Evolutionary conservation across 2,888 invertebrate genomes (phyloP).

Genomic region (Archaeoteleia sp.): DNA sequence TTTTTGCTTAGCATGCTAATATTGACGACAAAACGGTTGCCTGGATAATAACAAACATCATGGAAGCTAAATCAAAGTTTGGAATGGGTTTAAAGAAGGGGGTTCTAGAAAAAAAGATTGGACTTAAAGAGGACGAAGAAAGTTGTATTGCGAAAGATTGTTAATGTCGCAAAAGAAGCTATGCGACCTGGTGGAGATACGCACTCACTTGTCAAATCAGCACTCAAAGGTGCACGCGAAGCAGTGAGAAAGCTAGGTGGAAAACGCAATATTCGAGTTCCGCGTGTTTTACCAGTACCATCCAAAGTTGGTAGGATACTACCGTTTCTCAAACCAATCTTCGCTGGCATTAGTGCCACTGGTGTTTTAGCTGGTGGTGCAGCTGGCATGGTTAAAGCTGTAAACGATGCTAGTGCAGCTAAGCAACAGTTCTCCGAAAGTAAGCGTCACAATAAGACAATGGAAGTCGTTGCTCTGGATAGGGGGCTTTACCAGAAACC

Average conservation of each 20-base stretch:
- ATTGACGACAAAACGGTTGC: slow-evolving; percentile 8
- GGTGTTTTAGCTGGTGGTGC: no score
- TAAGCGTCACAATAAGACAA: slow-evolving; percentile 59
- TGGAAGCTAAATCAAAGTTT: slow-evolving; percentile 12
- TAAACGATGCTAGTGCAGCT: no score
- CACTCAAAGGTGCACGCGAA: slow-evolving; percentile 5
- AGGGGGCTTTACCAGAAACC: no score
- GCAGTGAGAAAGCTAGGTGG: no score
- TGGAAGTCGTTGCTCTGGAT: slow-evolving; percentile 58
- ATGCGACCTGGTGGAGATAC: not conserved
- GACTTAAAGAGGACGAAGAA: not conserved
- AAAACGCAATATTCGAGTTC: no score
- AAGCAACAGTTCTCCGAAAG: slow-evolving; percentile 54
- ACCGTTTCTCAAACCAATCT: slow-evolving; percentile 19
- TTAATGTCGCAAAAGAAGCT: slow-evolving; percentile 4
- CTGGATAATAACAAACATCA: slow-evolving; percentile 6
- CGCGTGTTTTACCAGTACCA: no score
- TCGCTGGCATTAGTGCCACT: slow-evolving; percentile 24
- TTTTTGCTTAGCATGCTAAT: slow-evolving; percentile 2
- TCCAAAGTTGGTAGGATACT: slow-evolving; percentile 26
- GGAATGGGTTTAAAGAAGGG: slow-evolving; percentile 9
- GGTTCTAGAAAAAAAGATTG: not conserved
- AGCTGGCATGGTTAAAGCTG: no score
- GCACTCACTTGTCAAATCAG: slow-evolving; percentile 17
- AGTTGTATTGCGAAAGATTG: no score